Percentiles rank a stretch among this genome's conserved stretches.
phyloP scores from a whole-genome alignment of 92 coral and sea anemone species.

The Phenganax stokvisi region DNA sequence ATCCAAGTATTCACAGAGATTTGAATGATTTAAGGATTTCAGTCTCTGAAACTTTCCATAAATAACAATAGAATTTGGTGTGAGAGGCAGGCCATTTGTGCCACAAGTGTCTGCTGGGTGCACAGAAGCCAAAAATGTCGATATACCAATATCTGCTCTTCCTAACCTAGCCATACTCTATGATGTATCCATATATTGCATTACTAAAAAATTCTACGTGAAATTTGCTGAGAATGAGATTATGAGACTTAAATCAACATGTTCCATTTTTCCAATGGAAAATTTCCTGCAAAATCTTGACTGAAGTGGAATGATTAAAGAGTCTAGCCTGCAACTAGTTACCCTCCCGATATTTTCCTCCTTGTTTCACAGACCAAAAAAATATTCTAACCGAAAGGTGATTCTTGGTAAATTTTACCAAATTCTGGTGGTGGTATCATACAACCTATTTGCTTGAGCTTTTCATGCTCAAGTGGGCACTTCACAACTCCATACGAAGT shows the following conservation, averaged over 20 bases:
- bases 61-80: constrained; percentile 95
- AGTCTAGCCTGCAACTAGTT: too few relatives aligned
- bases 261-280: too few relatives aligned
- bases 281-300: too few relatives aligned
- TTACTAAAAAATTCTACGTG: too few relatives aligned
- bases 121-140: constrained; percentile 86
- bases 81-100: constrained; percentile 92
- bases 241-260: too few relatives aligned
- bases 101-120: constrained; percentile 96
- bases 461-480: background rate
- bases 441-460: background rate
- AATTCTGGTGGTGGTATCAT: background rate
- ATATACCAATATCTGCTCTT: constrained; percentile 76
- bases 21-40: constrained; percentile 66
- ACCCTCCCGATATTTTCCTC: too few relatives aligned
- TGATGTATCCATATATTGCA: background rate
- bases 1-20: constrained; percentile 89
- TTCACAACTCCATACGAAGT: background rate
- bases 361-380: too few relatives aligned
- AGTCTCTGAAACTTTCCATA: constrained; percentile 77
- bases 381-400: too few relatives aligned
- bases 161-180: constrained; percentile 71
- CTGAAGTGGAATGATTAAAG: too few relatives aligned
- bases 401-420: background rate
- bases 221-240: too few relatives aligned